phyloP scores from a whole-genome alignment of 2,888 invertebrate genomes.

The Tiphia femorata region DNA sequence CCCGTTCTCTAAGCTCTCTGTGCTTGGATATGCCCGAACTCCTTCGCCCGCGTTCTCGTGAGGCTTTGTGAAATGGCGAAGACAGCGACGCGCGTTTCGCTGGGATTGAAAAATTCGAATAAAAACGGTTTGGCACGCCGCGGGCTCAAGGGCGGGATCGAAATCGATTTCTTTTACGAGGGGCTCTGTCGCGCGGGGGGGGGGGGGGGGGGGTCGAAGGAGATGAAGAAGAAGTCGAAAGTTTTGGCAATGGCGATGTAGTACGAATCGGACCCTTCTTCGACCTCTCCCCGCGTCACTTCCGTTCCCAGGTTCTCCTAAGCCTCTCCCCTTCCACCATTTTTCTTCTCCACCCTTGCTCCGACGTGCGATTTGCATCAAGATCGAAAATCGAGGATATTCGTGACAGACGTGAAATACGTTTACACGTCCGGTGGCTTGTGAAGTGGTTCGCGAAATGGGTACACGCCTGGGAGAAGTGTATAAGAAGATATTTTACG shows the following conservation, averaged over 20 bases:
- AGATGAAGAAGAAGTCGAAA: not conserved
- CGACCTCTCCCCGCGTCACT: constrained; percentile 13
- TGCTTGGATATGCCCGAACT: constrained; percentile 27
- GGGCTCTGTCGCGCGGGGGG: constrained; percentile 3
- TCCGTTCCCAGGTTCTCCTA: constrained; percentile 9
- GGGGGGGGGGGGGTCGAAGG: constrained; percentile 4
- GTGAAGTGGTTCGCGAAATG: not conserved
- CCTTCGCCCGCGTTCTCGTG: constrained; percentile 23
- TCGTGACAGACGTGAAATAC: not conserved
- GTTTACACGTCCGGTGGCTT: no score
- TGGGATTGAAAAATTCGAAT: constrained; percentile 57
- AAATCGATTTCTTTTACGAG: constrained; percentile 48
- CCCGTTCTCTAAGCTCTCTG: constrained; percentile 6
- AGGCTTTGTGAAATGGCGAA: constrained; percentile 41
- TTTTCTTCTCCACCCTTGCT: not conserved
- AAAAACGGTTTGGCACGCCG: constrained; percentile 44
- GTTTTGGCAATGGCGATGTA: not conserved
- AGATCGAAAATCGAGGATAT: constrained; percentile 3
- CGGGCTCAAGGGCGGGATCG: constrained; percentile 29
- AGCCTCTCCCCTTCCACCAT: not conserved
- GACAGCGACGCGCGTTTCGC: constrained; percentile 25
- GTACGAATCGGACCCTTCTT: not conserved
- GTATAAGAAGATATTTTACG: no score
- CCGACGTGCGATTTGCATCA: constrained; percentile 2
- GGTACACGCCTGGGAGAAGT: not conserved